Evolutionary conservation across 2,888 invertebrate species (phyloP), one percentile per base, ranked within the genome.

Genomic region (Nebria brevicollis): DNA sequence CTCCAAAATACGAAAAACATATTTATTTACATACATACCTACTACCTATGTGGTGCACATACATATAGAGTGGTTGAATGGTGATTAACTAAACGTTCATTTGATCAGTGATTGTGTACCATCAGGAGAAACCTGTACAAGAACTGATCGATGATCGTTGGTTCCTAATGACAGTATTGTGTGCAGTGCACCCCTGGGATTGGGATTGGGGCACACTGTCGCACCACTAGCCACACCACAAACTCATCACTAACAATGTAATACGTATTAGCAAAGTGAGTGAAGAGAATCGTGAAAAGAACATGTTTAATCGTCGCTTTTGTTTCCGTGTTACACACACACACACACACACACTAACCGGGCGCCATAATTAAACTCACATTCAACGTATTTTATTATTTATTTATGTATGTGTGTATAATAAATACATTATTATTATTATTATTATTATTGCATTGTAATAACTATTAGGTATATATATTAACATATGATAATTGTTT

Each of bases 121-220:
- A 34, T 2, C 34, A 34, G 34, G 34, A 34, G 34, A 34, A 34
- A 34, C 34, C 34, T 54, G 54, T 54, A 13, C 54, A 54, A 2
- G 72, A 25, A 11, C 65, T 78, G 78, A 78, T 74, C 43, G 79
- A 79, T 54, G 70, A 70, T 82, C 79, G 83, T 85, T 82, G 84
- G 85, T 84, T 84, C 83, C 85, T 85, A 85, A 85, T 84, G 85
- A 85, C 84, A 84, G 84, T 83, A 85, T 85, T 85, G 85, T 85
- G 84, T 83, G 82, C 78, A 26, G 42, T 72, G 64, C 70, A 72
- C 80, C 76, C 72, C 25, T 15, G 80, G 80, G 76, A 75, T 42
- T 66, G 15, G 42, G n/a, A 10, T 10, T 43, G 10, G 43, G 43
- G 43, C 10, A 43, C 43, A 43, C 43, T 43, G 43, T 43, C 43